Evolutionary conservation across 2,797 vertebrate genomes (phyloP), one percentile per base, ranked within the genome.

Genomic region (Vespertilio murinus): DNA sequence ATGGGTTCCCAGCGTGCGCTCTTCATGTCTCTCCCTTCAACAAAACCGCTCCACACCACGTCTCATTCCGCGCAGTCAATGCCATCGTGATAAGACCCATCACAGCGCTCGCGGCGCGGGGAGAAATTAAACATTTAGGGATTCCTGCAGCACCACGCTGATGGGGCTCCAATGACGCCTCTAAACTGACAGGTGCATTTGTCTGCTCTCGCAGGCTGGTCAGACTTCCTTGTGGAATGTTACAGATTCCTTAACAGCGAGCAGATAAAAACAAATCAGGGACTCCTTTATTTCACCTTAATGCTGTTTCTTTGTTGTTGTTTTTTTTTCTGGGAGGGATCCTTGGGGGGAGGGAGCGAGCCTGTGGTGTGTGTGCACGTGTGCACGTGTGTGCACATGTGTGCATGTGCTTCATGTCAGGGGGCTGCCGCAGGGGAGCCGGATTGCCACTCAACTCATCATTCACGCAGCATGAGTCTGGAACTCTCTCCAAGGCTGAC

Each of bases 51-150:
- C 87, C 69, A 92, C 38, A 45, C 88, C 47, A 0, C 20, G 77
- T 67, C 90, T 97, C 93, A 88, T 96, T 92, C 90, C 91, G 79
- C 71, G 73, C 90, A 93, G 94, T 97, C 96, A 96, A 92, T 95
- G 96, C 35, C 59, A 45, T 90, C 56, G 40, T 85, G 95, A 96
- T 96, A 96, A 96, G 82, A 94, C 93, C 95, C 91, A 91, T 95
- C 93, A 82, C 67, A 13, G 67, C 1, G 2, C 88, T 92, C 65
- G 54, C 0, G 10, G 90, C 5, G 56, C 77, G 91, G 67, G 88
- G 81, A 96, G 94, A 94, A 96, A 97, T 96, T 95, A 96, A 93
- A 93, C 94, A 97, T 96, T 92, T 92, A 90, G 88, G 88, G 78
- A 84, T 94, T 92, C 93, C 95, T 95, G 86, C 73, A 64, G 86